Evolutionary conservation across 2,797 vertebrate species (phyloP).

Genomic region (Fratercula arctica): DNA sequence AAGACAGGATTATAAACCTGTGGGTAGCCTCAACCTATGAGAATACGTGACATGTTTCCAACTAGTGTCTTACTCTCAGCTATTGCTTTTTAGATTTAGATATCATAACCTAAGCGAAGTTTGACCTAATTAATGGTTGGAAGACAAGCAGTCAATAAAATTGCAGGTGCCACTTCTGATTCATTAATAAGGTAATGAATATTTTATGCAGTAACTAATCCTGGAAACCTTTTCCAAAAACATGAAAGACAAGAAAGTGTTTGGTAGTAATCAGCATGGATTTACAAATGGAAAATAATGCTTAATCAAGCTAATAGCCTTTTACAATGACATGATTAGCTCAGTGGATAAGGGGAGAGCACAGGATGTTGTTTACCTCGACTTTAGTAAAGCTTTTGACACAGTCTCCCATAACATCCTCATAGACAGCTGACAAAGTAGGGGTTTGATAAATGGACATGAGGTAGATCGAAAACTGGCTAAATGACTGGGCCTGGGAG

Average conservation of each 20-base stretch:
- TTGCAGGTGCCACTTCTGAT: neutral
- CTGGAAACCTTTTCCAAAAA: neutral
- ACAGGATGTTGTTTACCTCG: neutral
- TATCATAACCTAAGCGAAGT: neutral
- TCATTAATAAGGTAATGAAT: neutral
- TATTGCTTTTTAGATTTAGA: neutral
- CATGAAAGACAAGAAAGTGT: neutral
- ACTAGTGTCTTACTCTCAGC: neutral
- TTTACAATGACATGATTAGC: neutral
- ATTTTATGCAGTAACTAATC: neutral
- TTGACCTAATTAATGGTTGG: neutral
- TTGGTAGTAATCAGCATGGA: neutral
- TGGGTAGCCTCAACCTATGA: neutral
- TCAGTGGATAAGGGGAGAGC: neutral
- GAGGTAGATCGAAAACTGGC: neutral
- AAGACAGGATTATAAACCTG: neutral
- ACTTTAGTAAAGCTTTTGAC: neutral
- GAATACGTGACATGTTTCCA: neutral
- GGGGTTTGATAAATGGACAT: neutral
- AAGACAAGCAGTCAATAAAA: neutral
- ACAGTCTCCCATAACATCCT: neutral
- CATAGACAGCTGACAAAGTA: neutral
- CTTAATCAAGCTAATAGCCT: neutral
- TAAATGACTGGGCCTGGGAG: fast-evolving
- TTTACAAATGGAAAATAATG: neutral